phyloP scores from a whole-genome alignment of 2,888 invertebrate species.

The Himalopsyche japonica region DNA sequence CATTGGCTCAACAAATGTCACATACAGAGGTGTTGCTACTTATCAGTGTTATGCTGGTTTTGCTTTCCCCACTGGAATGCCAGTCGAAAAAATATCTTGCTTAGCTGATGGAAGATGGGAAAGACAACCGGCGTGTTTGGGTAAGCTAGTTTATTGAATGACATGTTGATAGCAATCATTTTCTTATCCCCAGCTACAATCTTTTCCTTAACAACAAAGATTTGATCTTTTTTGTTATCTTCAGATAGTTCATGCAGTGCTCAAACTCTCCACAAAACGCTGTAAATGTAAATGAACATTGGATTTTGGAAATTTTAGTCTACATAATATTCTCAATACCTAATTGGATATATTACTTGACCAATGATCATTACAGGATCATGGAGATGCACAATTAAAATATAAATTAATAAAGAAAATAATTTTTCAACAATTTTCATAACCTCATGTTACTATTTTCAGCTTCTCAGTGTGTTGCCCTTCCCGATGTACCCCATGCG shows the following conservation, averaged over 20 bases:
- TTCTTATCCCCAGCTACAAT: too few relatives aligned
- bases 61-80: constrained; percentile 85
- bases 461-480: constrained; percentile 89
- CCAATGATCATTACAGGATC: too few relatives aligned
- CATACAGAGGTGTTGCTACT: constrained; percentile 89
- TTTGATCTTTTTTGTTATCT: too few relatives aligned
- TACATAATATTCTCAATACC: too few relatives aligned
- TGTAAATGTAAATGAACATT: too few relatives aligned
- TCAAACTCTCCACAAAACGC: too few relatives aligned
- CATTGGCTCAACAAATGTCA: constrained; percentile 93
- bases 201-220: too few relatives aligned
- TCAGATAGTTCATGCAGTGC: too few relatives aligned
- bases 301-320: too few relatives aligned
- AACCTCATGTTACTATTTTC: constrained; percentile 21
- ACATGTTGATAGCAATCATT: too few relatives aligned
- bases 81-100: constrained; percentile 87
- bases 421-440: neutral
- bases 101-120: constrained; percentile 91
- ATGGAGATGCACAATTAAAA: too few relatives aligned
- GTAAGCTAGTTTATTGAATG: constrained; percentile 60
- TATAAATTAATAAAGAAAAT: neutral
- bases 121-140: constrained; percentile 86
- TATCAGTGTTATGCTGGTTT: constrained; percentile 97
- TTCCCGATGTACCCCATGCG: constrained; percentile 85
- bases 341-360: too few relatives aligned